These are phyloP conservation scores for Cephus nigrinus DNA, from an alignment of 2,888 invertebrate species.

Conservation along the genomic window DNA sequence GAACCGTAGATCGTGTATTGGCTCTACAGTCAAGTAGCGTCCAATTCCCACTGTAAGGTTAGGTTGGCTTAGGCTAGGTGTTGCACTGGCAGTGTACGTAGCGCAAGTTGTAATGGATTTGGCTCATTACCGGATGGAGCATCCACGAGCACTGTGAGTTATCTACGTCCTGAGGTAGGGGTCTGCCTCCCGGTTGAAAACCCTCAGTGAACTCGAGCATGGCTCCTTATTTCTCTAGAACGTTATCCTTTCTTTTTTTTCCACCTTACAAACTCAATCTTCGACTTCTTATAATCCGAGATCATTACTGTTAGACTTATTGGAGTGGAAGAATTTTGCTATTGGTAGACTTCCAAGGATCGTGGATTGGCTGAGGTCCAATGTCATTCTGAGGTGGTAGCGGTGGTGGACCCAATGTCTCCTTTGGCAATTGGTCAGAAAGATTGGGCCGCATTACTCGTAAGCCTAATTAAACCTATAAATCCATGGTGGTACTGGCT, in stretches of 20 bases:
- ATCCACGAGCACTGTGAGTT: slow-evolving; percentile 38
- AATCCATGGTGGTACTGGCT: slow-evolving; percentile 28
- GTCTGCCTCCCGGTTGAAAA: neutral
- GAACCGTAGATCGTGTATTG: neutral
- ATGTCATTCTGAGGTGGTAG: slow-evolving; percentile 5
- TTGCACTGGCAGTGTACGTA: neutral
- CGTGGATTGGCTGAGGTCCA: neutral
- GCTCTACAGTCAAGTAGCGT: neutral
- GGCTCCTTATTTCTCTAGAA: neutral
- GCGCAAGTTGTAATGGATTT: slow-evolving; percentile 48
- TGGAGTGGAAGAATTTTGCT: neutral
- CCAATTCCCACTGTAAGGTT: neutral
- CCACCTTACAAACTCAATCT: neutral
- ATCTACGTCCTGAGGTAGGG: slow-evolving; percentile 38
- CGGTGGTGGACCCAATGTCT: neutral
- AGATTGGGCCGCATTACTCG: neutral
- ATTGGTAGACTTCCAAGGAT: neutral
- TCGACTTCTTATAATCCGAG: neutral
- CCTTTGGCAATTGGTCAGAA: slow-evolving; percentile 16
- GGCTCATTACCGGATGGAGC: slow-evolving; percentile 45
- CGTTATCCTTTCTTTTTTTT: neutral
- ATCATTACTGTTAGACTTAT: neutral
- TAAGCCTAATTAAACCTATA: slow-evolving; percentile 31
- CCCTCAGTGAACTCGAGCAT: neutral
- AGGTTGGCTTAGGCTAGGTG: neutral